Evolutionary conservation across 2,888 invertebrate species (phyloP), one percentile per base, ranked within the genome.

Genomic region (Brenthis daphne): DNA sequence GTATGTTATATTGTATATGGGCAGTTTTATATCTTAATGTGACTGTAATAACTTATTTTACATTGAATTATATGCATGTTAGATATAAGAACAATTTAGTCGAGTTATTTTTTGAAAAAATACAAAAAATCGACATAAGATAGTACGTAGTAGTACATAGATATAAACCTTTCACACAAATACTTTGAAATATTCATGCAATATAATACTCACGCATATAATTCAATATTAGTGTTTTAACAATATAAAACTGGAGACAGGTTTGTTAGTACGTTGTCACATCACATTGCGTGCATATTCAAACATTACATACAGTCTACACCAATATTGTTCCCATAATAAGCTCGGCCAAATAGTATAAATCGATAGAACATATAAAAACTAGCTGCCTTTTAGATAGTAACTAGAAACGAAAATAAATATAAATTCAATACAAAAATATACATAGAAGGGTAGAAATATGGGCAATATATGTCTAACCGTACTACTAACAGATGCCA

Each of bases 291-390:
- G 86, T 84, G 86, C 85, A 85, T 79, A 83, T 70, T 71, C 51
- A 37, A 51, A 13, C 63, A 63, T 63, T 63, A 54, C 63, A 37
- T 43, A 63, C 3, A 53, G 16, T 63, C 65, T 87, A 88, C 80
- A 82, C 87, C 87, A 87, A 87, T 85, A 89, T 92, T 92, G 92
- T 89, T 92, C 91, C 92, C 92, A 85, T 84, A 85, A 82, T 91
- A 92, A 92, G 91, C 91, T 90, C 91, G 85, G 86, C 89, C 86
- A 84, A 90, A 88, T 80, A 78, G 73, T 71, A 69, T 60, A 64
- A 37, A 61, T 60, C 57, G n/a, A 67, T 14, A 69, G 14, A 67
- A 61, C 43, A 61, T 56, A 61, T 48, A 57, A 47, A 56, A 73
- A 76, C 79, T 82, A 91, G 91, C 91, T 92, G 91, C 91, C 90